Base-by-base conservation (phyloP, 2,888 invertebrate species). In the Caenorhabditis sp. region DNA sequence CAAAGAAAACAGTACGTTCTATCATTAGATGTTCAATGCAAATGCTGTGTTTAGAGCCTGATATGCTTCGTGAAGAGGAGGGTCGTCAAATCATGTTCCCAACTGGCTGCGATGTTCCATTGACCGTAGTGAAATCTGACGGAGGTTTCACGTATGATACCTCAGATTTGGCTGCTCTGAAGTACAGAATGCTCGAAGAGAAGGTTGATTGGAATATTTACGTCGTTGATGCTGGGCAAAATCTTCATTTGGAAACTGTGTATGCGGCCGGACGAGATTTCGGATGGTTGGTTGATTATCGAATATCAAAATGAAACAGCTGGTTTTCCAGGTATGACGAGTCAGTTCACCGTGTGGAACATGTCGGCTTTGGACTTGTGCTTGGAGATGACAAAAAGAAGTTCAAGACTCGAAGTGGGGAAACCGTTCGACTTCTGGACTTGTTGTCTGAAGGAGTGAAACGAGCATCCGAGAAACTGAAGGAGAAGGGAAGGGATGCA, bases 371-470 rank as follows among this genome's bases (percentile, higher is more conserved):
- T 93, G 99, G 99, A 16, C 96, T 98, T 8, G 99, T 99, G 0
- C 94, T 99, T 2, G 99, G 99, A 16, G 98, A 98, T 93, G 98
- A 99, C 93, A 97, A 93, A 92, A 99, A 99, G 93, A 99, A 98
- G 93, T 98, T 99, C 92, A 99, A 99, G 93, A 98, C 98, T 0
- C 94, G 99, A 59, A 97, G 98, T 1, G 98, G 98, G 0, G 98
- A 98, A 85, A 97, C 97, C 0, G 95, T 99, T 0, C 95, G 96
- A 88, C 94, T 99, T 7, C 94, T 94, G 7, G 96, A 97, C 86
- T 94, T 99, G 56, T 93, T 99, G 8, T 96, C 98, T 89, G 98
- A 99, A 94, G 99, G 94, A 6, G 85, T 94, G 24, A 91, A 90
- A 51, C 88, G 93, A 64, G 92, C 93, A 1, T 90, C 91, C 70